These are phyloP conservation scores for Cephus runcator DNA, from an alignment of 2,888 invertebrate species.

Conservation along the genomic window DNA sequence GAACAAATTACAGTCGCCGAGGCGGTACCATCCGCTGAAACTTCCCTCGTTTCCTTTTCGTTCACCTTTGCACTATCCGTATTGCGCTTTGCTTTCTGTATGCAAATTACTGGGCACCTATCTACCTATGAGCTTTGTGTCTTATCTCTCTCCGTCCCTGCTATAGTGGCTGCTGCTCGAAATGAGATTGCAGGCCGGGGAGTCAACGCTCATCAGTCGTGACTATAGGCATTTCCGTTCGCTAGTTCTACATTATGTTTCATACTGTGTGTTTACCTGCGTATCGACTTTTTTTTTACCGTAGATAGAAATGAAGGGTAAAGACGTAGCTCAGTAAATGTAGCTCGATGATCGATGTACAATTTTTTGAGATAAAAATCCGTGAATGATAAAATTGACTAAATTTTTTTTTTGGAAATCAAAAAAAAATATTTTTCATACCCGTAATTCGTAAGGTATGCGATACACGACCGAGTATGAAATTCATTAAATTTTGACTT, in stretches of 20 bases:
- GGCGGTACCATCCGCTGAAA: not conserved
- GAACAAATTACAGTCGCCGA: not conserved
- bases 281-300: not conserved
- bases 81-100: conserved; percentile 33
- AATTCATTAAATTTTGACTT: too few species aligned
- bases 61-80: not conserved
- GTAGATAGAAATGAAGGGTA: not conserved
- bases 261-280: not conserved
- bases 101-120: conserved; percentile 48
- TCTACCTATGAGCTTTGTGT: conserved; percentile 46
- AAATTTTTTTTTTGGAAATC: not conserved
- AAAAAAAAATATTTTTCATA: not conserved
- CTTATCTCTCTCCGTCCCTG: conserved; percentile 46
- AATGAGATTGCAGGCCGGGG: conserved; percentile 45
- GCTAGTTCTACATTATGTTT: not conserved
- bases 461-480: too few species aligned
- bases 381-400: not conserved
- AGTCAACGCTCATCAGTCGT: not conserved
- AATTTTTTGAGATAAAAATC: not conserved
- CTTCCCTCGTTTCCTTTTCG: not conserved
- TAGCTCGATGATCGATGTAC: not conserved
- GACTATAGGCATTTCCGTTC: not conserved
- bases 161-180: conserved; percentile 31
- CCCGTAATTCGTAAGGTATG: too few species aligned
- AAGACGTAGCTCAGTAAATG: not conserved